Conservation (phyloP, 2,888 invertebrate species). For the Rapana venosa region DNA sequence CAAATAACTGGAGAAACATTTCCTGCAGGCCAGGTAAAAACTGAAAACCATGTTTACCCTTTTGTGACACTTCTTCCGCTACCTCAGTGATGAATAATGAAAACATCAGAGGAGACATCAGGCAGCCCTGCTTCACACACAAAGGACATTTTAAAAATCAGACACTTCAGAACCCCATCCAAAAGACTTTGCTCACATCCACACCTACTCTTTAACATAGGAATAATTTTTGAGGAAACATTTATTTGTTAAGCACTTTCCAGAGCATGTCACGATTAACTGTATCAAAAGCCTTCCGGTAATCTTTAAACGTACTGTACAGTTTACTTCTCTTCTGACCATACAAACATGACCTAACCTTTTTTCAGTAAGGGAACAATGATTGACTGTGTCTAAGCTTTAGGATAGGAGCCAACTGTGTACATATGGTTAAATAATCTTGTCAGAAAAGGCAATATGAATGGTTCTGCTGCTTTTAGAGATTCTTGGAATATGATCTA, state of each 20-base stretch:
- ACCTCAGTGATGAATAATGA: background rate
- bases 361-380: background rate
- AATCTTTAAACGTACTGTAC: background rate
- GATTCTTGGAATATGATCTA: too few species aligned
- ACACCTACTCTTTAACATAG: background rate
- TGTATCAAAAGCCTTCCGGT: background rate
- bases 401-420: background rate
- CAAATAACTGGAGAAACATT: too few species aligned
- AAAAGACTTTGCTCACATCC: background rate
- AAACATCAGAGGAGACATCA: background rate
- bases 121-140: background rate
- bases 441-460: too few species aligned
- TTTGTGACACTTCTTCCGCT: background rate
- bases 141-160: background rate
- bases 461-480: too few species aligned
- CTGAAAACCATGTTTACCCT: background rate
- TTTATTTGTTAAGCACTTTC: background rate
- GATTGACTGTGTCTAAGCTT: background rate
- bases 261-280: background rate
- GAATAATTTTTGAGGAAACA: background rate
- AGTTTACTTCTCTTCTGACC: too few species aligned
- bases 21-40: background rate
- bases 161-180: background rate
- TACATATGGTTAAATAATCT: too few species aligned
- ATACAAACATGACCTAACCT: too few species aligned